Evolutionary conservation across 1,140 invertebrate genomes (phyloP).

Genomic region (Zaprionus vittiger): DNA sequence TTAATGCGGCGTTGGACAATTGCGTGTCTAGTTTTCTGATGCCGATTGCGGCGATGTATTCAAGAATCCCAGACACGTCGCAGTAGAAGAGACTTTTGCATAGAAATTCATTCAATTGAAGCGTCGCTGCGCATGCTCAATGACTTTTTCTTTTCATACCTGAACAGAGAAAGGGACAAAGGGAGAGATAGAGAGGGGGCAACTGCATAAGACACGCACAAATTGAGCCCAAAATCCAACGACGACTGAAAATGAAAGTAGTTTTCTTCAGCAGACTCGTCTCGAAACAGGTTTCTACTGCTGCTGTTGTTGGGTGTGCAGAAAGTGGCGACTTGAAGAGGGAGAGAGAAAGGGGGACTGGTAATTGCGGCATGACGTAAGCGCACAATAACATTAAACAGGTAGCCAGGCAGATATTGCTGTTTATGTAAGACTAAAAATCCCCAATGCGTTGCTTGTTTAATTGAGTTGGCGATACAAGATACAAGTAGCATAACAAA

Average conservation of each 20-base stretch:
- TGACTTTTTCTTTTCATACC: constrained; percentile 46
- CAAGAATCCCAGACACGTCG: constrained; percentile 51
- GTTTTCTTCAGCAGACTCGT: constrained; percentile 59
- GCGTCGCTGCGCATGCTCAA: constrained; percentile 68
- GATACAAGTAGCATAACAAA: constrained; percentile 15
- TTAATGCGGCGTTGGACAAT: constrained; percentile 45
- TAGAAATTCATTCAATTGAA: constrained; percentile 9
- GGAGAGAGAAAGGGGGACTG: neutral
- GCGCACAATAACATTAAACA: constrained; percentile 39
- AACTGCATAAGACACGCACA: constrained; percentile 3
- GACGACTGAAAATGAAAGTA: constrained; percentile 74
- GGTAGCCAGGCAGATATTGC: constrained; percentile 45
- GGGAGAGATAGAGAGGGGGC: neutral
- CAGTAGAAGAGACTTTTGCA: constrained; percentile 21
- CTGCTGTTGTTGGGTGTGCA: constrained; percentile 35
- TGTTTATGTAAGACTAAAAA: constrained; percentile 52
- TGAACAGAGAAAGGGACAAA: neutral
- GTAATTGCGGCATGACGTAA: constrained; percentile 67
- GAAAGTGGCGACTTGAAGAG: neutral
- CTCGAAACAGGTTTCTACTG: constrained; percentile 63
- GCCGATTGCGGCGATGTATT: constrained; percentile 15
- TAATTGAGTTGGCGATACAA: constrained; percentile 46
- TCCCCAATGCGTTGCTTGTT: constrained; percentile 14
- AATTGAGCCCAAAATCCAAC: constrained; percentile 44
- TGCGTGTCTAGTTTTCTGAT: constrained; percentile 21